A percentile compares a stretch with the other conserved stretches of the same genome.
Conservation (phyloP, 2,888 invertebrate species). For the Ormia ochracea region DNA sequence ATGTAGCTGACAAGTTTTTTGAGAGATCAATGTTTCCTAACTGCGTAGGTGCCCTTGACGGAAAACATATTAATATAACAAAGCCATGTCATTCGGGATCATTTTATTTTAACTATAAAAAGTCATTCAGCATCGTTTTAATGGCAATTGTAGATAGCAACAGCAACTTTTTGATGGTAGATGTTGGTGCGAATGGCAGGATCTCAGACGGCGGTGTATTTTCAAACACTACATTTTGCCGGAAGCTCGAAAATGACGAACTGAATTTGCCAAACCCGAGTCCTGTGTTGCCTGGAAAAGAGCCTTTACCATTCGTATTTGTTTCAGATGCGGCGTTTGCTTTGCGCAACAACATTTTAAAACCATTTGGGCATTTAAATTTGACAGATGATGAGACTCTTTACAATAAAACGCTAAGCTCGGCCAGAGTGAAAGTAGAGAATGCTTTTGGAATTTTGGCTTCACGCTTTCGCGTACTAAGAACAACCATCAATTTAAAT, state of each 20-base stretch:
- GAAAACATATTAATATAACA: slow-evolving; percentile 53
- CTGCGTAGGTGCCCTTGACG: slow-evolving; percentile 53
- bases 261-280: slow-evolving; percentile 28
- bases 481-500: neutral
- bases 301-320: slow-evolving; percentile 39
- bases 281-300: slow-evolving; percentile 30
- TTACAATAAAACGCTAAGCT: slow-evolving; percentile 44
- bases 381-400: slow-evolving; percentile 18
- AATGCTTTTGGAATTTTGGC: slow-evolving; percentile 46
- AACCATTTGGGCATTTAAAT: slow-evolving; percentile 39
- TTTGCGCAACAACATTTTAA: slow-evolving; percentile 38
- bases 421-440: slow-evolving; percentile 42
- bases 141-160: slow-evolving; percentile 38
- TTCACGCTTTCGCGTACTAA: slow-evolving; percentile 22
- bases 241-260: neutral
- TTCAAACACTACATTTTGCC: neutral
- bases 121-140: slow-evolving; percentile 54
- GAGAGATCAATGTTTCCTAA: slow-evolving; percentile 45
- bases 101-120: slow-evolving; percentile 58
- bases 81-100: slow-evolving; percentile 50
- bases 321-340: slow-evolving; percentile 35
- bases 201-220: slow-evolving; percentile 24
- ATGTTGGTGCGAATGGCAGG: slow-evolving; percentile 24
- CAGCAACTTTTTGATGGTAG: slow-evolving; percentile 20
- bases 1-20: slow-evolving; percentile 24